Evolutionary conservation across 2,113 vertebrate genomes (phyloP).

Genomic region (Blennius ocellaris): DNA sequence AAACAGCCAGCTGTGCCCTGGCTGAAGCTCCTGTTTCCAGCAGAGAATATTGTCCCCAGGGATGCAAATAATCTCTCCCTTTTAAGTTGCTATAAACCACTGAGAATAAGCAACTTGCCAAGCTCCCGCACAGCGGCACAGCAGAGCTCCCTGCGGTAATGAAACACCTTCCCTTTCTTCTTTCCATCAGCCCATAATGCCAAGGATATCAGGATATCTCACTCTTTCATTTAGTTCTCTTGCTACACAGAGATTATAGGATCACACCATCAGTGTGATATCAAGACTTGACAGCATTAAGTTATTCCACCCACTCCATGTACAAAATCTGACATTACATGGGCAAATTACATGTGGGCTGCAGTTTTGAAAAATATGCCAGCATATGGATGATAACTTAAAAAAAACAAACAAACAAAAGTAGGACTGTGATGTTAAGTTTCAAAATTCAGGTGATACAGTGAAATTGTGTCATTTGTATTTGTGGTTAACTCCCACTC

Average conservation of each 20-base stretch:
- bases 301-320: slow-evolving; percentile 55
- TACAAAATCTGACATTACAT: slow-evolving; percentile 42
- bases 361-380: slow-evolving; percentile 20
- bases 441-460: slow-evolving; percentile 17
- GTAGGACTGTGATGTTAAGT: slow-evolving; percentile 38
- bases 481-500: slow-evolving; percentile 53
- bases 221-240: slow-evolving; percentile 47
- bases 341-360: slow-evolving; percentile 35
- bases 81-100: slow-evolving; percentile 56
- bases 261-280: slow-evolving; percentile 55
- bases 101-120: slow-evolving; percentile 43
- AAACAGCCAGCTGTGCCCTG: slow-evolving; percentile 38
- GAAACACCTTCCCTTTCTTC: slow-evolving; percentile 56
- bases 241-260: slow-evolving; percentile 33
- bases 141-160: slow-evolving; percentile 33
- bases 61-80: slow-evolving; percentile 50
- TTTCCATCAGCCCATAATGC: slow-evolving; percentile 40
- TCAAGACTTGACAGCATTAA: slow-evolving; percentile 60
- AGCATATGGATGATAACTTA: slow-evolving; percentile 4
- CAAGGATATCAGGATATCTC: slow-evolving; percentile 36
- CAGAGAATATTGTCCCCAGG: slow-evolving; percentile 30
- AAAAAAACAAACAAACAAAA: slow-evolving; percentile 1
- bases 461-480: slow-evolving; percentile 29
- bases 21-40: slow-evolving; percentile 34
- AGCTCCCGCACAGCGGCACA: slow-evolving; percentile 21